Evolutionary conservation across 2,113 vertebrate genomes (phyloP).

Genomic region (Ameiurus melas): DNA sequence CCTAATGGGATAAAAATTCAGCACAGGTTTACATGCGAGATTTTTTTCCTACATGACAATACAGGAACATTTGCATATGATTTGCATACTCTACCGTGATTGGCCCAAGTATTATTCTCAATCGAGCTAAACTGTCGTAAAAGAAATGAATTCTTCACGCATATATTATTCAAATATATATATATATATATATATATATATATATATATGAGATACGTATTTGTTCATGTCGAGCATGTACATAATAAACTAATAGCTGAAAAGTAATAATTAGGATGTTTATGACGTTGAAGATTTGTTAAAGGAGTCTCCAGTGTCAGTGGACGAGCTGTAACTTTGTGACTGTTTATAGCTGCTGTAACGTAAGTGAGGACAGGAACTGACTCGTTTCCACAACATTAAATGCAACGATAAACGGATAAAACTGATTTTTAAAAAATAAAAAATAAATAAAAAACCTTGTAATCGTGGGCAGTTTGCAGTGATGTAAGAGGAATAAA

Average conservation of each 20-base stretch:
- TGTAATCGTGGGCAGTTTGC: background rate
- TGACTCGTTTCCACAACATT: background rate
- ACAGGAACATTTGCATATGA: background rate
- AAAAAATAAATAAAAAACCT: background rate
- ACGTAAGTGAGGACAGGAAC: background rate
- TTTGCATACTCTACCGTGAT: background rate
- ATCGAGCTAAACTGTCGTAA: background rate
- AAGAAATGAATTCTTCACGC: background rate
- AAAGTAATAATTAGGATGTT: background rate
- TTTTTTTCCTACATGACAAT: no score
- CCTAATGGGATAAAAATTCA: background rate
- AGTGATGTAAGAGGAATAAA: background rate
- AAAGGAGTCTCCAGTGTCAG: background rate
- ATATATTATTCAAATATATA: no score
- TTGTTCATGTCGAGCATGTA: background rate
- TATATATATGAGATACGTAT: background rate
- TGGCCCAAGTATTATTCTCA: background rate
- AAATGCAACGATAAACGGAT: background rate
- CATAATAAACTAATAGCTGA: background rate
- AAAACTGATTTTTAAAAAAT: background rate
- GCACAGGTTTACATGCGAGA: background rate
- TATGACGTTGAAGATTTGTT: background rate
- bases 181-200: no score
- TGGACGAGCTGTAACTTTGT: background rate
- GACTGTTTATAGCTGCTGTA: background rate